A percentile compares a stretch with the other conserved stretches of the same genome.
Evolutionary conservation across 2,113 vertebrate species (phyloP).

Genomic region (Melanostigma gelatinosum): DNA sequence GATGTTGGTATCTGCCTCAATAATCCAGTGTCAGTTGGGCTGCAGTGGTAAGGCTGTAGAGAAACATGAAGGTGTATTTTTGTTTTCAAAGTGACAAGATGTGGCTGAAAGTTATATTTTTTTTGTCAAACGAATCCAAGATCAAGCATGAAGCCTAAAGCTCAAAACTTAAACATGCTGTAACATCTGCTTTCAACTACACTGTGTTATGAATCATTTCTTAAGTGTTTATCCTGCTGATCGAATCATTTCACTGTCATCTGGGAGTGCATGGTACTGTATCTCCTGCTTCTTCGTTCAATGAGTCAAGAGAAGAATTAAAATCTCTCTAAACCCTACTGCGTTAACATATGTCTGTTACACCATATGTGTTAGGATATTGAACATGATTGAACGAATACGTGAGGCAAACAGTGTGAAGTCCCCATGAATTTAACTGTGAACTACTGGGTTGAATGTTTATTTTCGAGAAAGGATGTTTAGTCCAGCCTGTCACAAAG

Average conservation of each 20-base stretch:
- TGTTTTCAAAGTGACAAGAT: neutral
- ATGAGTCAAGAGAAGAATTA: slow-evolving; percentile 4
- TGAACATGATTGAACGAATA: neutral
- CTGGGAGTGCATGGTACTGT: neutral
- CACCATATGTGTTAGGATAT: neutral
- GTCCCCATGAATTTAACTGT: slow-evolving; percentile 4
- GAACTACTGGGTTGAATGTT: slow-evolving; percentile 35
- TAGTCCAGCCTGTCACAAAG: slow-evolving; percentile 52
- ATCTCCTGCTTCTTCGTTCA: neutral
- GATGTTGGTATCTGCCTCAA: neutral
- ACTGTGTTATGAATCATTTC: neutral
- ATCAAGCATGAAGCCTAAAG: neutral
- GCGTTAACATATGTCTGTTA: neutral
- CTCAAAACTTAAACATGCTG: neutral
- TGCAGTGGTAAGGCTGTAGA: neutral
- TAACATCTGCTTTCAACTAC: neutral
- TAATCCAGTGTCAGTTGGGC: neutral
- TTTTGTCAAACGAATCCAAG: neutral
- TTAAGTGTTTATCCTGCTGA: neutral
- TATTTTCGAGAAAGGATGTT: slow-evolving; percentile 67
- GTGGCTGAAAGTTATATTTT: neutral
- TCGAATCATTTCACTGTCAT: slow-evolving; percentile 1
- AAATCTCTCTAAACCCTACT: neutral
- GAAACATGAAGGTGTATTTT: neutral
- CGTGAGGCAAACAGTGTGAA: slow-evolving; percentile 15